Percentiles rank a stretch among this genome's conserved stretches.
Evolutionary conservation across 2,888 invertebrate species (phyloP).

Genomic region (Theretra japonica): DNA sequence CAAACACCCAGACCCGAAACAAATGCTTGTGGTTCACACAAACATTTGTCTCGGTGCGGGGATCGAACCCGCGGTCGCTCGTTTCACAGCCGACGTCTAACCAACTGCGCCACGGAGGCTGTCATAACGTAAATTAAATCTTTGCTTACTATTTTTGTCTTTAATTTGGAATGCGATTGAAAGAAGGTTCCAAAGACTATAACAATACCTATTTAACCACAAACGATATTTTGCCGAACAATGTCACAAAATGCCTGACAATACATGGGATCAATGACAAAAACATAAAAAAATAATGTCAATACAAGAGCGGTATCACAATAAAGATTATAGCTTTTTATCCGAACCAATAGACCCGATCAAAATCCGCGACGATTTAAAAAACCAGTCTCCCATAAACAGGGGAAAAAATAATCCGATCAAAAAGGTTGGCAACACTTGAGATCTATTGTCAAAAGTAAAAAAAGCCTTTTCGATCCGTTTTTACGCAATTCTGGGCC

Average conservation of each 20-base stretch:
- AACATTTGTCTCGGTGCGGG: too few relatives aligned
- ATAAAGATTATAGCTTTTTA: conserved; percentile 9
- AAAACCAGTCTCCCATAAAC: conserved; percentile 40
- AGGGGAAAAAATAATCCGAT: conserved; percentile 40
- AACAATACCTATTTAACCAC: not conserved
- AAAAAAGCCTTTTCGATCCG: conserved; percentile 34
- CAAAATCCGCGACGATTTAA: conserved; percentile 32
- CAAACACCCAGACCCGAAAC: too few relatives aligned
- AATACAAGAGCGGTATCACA: not conserved
- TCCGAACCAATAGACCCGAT: conserved; percentile 16
- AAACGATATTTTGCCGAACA: not conserved
- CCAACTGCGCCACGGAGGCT: too few relatives aligned
- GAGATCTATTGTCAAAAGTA: conserved; percentile 24
- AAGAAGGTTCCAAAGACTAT: too few relatives aligned
- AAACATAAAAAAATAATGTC: conserved; percentile 13
- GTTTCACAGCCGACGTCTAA: too few relatives aligned
- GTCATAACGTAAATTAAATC: too few relatives aligned
- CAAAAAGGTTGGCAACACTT: conserved; percentile 38
- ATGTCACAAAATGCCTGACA: not conserved
- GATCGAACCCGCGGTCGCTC: too few relatives aligned
- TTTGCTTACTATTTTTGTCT: too few relatives aligned
- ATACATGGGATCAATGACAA: conserved; percentile 1
- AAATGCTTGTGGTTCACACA: too few relatives aligned
- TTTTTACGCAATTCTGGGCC: conserved; percentile 24
- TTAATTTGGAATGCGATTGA: too few relatives aligned